phyloP scores from a whole-genome alignment of 2,797 vertebrate genomes.

The Clarias fuscus region DNA sequence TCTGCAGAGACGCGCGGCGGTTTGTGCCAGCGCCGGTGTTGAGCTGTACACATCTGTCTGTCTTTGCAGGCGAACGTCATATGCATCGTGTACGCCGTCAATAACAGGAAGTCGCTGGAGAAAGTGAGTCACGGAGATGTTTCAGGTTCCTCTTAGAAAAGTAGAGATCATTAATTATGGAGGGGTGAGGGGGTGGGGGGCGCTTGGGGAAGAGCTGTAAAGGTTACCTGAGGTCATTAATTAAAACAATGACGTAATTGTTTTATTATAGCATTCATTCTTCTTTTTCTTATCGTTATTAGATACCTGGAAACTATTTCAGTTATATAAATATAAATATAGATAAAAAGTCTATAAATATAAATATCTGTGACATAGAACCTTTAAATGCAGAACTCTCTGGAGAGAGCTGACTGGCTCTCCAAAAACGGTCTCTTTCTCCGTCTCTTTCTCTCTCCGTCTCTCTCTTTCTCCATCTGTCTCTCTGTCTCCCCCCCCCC shows the following conservation, averaged over 20 bases:
- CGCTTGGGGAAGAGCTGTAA: background rate
- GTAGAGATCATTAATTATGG: background rate
- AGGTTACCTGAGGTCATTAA: background rate
- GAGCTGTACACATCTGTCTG: constrained; percentile 11
- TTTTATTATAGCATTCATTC: background rate
- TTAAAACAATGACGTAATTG: background rate
- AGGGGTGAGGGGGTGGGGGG: no score
- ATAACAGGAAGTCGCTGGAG: constrained; percentile 79
- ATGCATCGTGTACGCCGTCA: constrained; percentile 80
- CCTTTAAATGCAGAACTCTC: constrained; percentile 22
- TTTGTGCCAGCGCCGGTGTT: no score
- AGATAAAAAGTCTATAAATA: background rate
- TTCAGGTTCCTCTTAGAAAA: background rate
- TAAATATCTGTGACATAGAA: no score
- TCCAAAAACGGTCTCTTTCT: no score
- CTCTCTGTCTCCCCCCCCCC: rapidly evolving
- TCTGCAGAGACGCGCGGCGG: background rate
- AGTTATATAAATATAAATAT: background rate
- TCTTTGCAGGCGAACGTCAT: constrained; percentile 76
- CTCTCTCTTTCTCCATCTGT: no score
- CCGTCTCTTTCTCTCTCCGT: no score
- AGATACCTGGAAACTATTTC: no score
- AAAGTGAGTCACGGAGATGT: constrained; percentile 66
- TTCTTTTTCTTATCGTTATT: background rate
- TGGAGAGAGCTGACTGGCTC: constrained; percentile 71